Evolutionary conservation across 2,797 vertebrate genomes (phyloP).

Genomic region (Macrochelys suwanniensis): DNA sequence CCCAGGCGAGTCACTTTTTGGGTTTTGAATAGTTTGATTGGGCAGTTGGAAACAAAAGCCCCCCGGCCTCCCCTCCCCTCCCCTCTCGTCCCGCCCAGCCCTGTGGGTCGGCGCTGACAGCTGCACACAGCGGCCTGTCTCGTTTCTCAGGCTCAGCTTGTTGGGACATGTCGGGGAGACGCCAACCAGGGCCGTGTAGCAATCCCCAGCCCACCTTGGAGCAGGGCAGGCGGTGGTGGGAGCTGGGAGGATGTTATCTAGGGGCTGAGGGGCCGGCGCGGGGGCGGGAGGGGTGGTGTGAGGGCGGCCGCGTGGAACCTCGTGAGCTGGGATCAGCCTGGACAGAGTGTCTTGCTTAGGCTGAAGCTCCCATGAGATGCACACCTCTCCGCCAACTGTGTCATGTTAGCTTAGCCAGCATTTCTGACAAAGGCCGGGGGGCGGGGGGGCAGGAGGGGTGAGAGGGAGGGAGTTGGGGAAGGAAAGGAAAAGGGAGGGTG

Average conservation of each 20-base stretch:
- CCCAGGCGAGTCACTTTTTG: not conserved
- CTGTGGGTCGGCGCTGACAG: not conserved
- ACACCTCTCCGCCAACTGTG: not conserved
- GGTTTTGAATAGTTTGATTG: not conserved
- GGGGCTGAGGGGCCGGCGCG: fast-evolving
- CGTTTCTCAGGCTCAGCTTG: conserved; percentile 57
- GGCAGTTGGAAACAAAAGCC: not conserved
- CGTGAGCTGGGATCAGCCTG: not conserved
- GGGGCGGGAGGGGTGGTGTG: not conserved
- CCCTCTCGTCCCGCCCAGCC: not conserved
- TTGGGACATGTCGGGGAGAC: conserved; percentile 26
- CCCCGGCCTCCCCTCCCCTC: not conserved
- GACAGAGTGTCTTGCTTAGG: not conserved
- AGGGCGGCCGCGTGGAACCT: not conserved
- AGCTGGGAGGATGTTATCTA: fast-evolving
- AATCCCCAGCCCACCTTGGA: not conserved
- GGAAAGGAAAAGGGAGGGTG: conserved; percentile 16
- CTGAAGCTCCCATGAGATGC: not conserved
- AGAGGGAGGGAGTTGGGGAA: not conserved
- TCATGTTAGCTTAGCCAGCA: not conserved
- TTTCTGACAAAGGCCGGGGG: not conserved
- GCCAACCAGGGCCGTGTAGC: not conserved
- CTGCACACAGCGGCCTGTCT: not conserved
- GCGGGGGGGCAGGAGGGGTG: not conserved
- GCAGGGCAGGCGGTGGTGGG: not conserved